These are phyloP conservation scores for Epinephelus coioides DNA, from an alignment of 2,797 vertebrate species.

Conservation along the genomic window DNA sequence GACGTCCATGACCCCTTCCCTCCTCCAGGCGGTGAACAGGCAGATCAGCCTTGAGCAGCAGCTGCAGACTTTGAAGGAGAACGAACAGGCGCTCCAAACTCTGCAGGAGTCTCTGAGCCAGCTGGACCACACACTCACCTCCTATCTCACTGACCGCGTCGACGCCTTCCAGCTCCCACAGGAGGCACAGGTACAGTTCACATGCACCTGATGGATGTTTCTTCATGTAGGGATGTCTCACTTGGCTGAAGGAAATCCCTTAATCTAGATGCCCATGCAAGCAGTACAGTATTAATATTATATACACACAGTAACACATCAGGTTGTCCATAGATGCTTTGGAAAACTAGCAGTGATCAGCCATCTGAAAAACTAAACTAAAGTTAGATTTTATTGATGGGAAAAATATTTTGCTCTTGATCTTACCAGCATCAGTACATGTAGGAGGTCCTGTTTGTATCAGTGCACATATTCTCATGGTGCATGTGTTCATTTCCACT, in stretches of 20 bases:
- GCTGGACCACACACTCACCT: slow-evolving; percentile 94
- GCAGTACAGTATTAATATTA: not conserved
- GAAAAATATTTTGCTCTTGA: not conserved
- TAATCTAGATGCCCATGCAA: not conserved
- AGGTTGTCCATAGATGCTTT: not conserved
- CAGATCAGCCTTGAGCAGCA: slow-evolving; percentile 94
- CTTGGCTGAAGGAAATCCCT: not conserved
- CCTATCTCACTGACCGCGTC: slow-evolving; percentile 94
- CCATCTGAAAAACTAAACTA: not conserved
- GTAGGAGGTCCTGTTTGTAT: not conserved
- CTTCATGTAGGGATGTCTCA: not conserved
- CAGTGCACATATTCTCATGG: not conserved
- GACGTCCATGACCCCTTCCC: not conserved
- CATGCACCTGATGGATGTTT: not conserved
- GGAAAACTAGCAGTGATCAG: not conserved
- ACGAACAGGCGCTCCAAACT: slow-evolving; percentile 89
- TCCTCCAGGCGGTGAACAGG: slow-evolving; percentile 89
- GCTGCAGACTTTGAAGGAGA: slow-evolving; percentile 90
- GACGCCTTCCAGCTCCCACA: slow-evolving; percentile 96
- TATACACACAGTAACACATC: not conserved
- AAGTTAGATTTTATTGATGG: not conserved
- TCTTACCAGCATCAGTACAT: no score
- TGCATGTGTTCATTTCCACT: not conserved
- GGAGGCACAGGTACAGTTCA: slow-evolving; percentile 92
- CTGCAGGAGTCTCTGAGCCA: slow-evolving; percentile 92